phyloP scores from a whole-genome alignment of 2,888 invertebrate genomes.

The Priocnemis perturbator region DNA sequence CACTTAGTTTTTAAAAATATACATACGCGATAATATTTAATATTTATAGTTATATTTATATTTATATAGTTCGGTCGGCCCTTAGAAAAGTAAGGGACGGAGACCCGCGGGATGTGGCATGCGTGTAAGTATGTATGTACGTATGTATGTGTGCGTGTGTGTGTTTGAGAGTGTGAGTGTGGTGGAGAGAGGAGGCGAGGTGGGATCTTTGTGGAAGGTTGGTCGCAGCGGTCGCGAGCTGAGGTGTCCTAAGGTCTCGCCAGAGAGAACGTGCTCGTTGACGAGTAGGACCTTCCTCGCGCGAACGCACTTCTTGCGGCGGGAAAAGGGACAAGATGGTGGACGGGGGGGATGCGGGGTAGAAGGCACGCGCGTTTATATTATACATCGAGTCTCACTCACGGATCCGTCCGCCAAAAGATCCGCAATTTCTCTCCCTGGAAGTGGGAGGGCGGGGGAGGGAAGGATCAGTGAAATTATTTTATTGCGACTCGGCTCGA shows the following conservation, averaged over 20 bases:
- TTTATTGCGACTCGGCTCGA: slow-evolving; percentile 1
- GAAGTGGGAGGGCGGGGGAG: background rate
- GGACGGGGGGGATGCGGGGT: slow-evolving; percentile 25
- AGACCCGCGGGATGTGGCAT: slow-evolving; percentile 18
- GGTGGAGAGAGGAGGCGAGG: too few relatives aligned
- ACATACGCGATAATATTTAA: slow-evolving; percentile 53
- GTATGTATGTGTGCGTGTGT: slow-evolving; percentile 37
- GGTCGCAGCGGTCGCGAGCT: too few relatives aligned
- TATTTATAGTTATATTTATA: slow-evolving; percentile 41
- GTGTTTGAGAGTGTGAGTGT: slow-evolving; percentile 38
- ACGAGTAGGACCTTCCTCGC: too few relatives aligned
- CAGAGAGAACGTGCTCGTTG: too few relatives aligned
- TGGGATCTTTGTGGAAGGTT: too few relatives aligned
- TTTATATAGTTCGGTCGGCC: slow-evolving; percentile 45
- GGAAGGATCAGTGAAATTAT: slow-evolving; percentile 3
- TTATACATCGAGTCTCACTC: slow-evolving; percentile 66
- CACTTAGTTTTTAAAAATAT: slow-evolving; percentile 60
- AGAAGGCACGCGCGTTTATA: slow-evolving; percentile 60
- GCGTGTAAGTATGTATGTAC: slow-evolving; percentile 43
- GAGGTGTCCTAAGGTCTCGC: too few relatives aligned
- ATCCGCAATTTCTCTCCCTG: slow-evolving; percentile 47
- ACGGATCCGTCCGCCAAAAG: slow-evolving; percentile 46
- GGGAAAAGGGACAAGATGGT: slow-evolving; percentile 24
- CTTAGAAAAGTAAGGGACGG: slow-evolving; percentile 52
- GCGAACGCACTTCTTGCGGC: background rate